Percentiles rank a stretch among this genome's conserved stretches.
phyloP scores from a whole-genome alignment of 2,797 vertebrate genomes.

The Masticophis lateralis region DNA sequence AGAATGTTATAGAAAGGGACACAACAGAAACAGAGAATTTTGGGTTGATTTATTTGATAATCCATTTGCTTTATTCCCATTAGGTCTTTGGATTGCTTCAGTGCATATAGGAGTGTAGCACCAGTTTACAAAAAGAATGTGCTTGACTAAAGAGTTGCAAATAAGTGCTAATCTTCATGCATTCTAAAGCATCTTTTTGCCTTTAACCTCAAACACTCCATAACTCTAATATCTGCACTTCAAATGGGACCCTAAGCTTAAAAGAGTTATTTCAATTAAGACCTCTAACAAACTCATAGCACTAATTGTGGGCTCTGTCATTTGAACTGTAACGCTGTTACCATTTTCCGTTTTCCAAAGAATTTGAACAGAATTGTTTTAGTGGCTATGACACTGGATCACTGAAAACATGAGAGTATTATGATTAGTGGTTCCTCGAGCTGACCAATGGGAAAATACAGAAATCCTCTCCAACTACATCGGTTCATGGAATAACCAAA shows the following conservation, averaged over 20 bases:
- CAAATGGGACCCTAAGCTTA: background rate
- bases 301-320: background rate
- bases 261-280: background rate
- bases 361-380: background rate
- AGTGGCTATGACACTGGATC: background rate
- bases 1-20: background rate
- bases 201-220: background rate
- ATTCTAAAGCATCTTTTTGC: background rate
- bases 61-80: background rate
- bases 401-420: background rate
- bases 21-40: background rate
- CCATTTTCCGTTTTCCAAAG: background rate
- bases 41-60: background rate
- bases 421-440: background rate
- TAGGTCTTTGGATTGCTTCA: background rate
- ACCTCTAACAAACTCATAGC: background rate
- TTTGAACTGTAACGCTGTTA: background rate
- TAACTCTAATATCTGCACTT: background rate
- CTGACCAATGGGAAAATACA: background rate
- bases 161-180: background rate
- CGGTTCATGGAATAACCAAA: background rate
- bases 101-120: background rate
- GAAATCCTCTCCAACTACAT: background rate
- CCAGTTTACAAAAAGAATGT: background rate
- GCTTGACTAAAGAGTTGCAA: background rate